phyloP scores from a whole-genome alignment of 2,113 vertebrate species.

The Podocnemis expansa region DNA sequence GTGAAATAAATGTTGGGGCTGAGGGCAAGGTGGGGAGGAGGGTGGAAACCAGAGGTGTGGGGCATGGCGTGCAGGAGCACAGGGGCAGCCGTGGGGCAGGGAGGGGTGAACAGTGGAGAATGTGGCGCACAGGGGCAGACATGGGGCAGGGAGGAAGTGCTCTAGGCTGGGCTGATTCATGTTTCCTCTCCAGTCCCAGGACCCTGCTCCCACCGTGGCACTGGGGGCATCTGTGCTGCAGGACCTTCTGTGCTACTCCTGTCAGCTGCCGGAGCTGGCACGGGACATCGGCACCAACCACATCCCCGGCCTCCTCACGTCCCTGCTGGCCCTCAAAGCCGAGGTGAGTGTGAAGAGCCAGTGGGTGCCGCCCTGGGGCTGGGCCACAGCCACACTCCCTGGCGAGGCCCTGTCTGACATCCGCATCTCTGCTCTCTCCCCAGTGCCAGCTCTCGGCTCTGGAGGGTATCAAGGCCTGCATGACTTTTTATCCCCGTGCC shows the following conservation, averaged over 20 bases:
- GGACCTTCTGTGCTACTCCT: conserved; percentile 87
- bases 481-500: conserved; percentile 87
- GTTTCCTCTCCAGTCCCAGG: conserved; percentile 81
- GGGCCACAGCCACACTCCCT: neutral
- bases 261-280: conserved; percentile 85
- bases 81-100: neutral
- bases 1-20: neutral
- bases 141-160: neutral
- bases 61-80: neutral
- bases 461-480: conserved; percentile 90
- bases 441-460: conserved; percentile 87
- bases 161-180: neutral
- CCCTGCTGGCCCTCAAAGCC: conserved; percentile 86
- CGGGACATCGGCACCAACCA: conserved; percentile 90
- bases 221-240: conserved; percentile 83
- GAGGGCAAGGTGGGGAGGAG: neutral
- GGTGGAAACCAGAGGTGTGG: neutral
- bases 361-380: no score
- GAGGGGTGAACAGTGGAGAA: neutral
- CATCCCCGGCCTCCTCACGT: conserved; percentile 88
- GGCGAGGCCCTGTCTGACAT: neutral
- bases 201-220: conserved; percentile 83
- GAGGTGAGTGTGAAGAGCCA: conserved; percentile 77
- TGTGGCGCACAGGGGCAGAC: rapidly evolving
- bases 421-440: neutral